Percentiles rank a stretch among this genome's conserved stretches.
Evolutionary conservation across 2,113 vertebrate genomes (phyloP).

Genomic region (Clarias macrocephalus): DNA sequence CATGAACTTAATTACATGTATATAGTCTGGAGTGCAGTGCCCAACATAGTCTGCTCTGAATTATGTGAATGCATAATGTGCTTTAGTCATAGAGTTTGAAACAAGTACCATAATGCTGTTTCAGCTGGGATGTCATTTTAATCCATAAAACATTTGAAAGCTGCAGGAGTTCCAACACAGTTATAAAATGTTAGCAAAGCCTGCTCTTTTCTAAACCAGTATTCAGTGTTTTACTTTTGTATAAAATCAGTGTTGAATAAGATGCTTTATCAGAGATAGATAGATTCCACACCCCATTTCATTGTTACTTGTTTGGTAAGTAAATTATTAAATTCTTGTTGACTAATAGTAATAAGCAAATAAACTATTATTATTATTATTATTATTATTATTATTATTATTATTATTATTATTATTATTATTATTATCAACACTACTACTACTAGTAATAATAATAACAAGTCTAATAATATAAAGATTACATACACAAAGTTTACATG

Average conservation of each 20-base stretch:
- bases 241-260: background rate
- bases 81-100: slow-evolving; percentile 34
- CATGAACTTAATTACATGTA: slow-evolving; percentile 56
- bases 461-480: background rate
- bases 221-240: background rate
- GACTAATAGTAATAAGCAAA: background rate
- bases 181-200: slow-evolving; percentile 13
- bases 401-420: accelerated
- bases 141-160: slow-evolving; percentile 39
- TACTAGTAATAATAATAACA: background rate
- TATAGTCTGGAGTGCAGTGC: slow-evolving; percentile 39
- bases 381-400: background rate
- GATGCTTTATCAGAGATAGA: background rate
- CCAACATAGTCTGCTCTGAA: slow-evolving; percentile 42
- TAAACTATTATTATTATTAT: background rate
- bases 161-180: slow-evolving; percentile 24
- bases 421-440: background rate
- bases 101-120: slow-evolving; percentile 42
- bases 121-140: slow-evolving; percentile 28
- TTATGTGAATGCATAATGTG: slow-evolving; percentile 52
- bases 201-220: background rate
- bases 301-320: background rate
- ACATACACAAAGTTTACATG: background rate
- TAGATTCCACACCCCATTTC: background rate
- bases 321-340: background rate